Percentiles rank a stretch among this genome's conserved stretches.
Conservation (phyloP, 2,888 invertebrate species). For the Sacculina carcini region DNA sequence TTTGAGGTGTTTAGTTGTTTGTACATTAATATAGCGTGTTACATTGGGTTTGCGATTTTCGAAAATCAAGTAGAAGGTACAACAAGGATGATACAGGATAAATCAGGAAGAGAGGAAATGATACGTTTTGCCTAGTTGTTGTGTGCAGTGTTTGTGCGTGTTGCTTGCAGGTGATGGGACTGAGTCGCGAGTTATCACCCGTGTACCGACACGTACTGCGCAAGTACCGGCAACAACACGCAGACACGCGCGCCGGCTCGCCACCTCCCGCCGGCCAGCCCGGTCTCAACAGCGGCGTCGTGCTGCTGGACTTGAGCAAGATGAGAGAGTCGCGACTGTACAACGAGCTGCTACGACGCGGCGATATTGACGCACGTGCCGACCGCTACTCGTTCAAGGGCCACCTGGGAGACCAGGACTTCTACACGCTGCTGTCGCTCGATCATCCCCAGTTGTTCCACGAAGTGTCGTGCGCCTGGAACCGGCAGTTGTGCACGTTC, state of each 20-base stretch:
- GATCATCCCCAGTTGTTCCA: slow-evolving; percentile 43
- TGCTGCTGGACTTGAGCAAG: slow-evolving; percentile 37
- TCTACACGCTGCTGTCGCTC: slow-evolving; percentile 40
- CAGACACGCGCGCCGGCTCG: slow-evolving; percentile 32
- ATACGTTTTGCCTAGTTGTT: too few species aligned
- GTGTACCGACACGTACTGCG: slow-evolving; percentile 49
- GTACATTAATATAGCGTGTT: too few species aligned
- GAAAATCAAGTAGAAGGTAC: too few species aligned
- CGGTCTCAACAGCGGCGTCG: slow-evolving; percentile 56
- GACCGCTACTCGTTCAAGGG: slow-evolving; percentile 26
- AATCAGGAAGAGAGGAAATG: too few species aligned
- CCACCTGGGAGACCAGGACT: slow-evolving; percentile 58
- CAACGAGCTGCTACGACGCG: slow-evolving; percentile 1
- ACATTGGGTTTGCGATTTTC: too few species aligned
- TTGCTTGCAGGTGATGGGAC: slow-evolving; percentile 42
- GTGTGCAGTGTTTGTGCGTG: too few species aligned
- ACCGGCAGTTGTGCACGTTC: slow-evolving; percentile 53
- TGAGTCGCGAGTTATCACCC: slow-evolving; percentile 45
- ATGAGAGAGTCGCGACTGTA: slow-evolving; percentile 30
- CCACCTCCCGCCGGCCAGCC: slow-evolving; percentile 26
- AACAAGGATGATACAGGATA: too few species aligned
- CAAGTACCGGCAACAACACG: slow-evolving; percentile 33
- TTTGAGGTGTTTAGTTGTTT: too few species aligned
- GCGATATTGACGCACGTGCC: slow-evolving; percentile 16
- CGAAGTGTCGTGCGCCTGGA: slow-evolving; percentile 47